Evolutionary conservation across 2,113 vertebrate genomes (phyloP).

Genomic region (Cheirogaleus medius): DNA sequence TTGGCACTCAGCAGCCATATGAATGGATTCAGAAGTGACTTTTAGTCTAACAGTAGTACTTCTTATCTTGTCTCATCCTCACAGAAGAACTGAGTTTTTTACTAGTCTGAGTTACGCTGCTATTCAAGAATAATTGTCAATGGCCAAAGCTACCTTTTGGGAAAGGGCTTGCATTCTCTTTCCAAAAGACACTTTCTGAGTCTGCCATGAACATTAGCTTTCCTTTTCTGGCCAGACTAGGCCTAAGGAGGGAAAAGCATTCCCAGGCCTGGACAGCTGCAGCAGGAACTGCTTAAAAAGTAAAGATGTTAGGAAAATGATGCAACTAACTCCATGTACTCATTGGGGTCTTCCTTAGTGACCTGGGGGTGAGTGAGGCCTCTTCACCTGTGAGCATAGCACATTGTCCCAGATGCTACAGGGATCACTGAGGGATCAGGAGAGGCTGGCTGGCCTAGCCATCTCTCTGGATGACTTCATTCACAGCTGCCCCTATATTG

Average conservation of each 20-base stretch:
- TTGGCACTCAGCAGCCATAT: background rate
- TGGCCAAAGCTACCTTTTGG: background rate
- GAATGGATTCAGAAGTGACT: background rate
- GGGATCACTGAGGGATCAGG: background rate
- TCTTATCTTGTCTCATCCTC: background rate
- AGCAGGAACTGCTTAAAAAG: background rate
- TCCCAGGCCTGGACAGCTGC: background rate
- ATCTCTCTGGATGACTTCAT: background rate
- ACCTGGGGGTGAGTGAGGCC: background rate
- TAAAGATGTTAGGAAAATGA: background rate
- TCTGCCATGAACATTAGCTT: background rate
- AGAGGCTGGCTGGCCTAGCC: background rate
- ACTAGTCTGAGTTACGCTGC: background rate
- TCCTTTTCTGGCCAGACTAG: background rate
- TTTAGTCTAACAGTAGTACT: background rate
- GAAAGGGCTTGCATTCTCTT: background rate
- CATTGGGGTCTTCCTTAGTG: background rate
- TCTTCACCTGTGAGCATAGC: no score
- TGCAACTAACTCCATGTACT: background rate
- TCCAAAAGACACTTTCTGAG: background rate
- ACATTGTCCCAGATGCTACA: background rate
- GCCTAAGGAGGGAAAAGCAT: background rate
- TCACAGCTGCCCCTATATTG: background rate
- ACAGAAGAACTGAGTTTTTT: background rate
- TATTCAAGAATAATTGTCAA: background rate